Conservation (phyloP, 2,113 vertebrate species). For the Martes martes region DNA sequence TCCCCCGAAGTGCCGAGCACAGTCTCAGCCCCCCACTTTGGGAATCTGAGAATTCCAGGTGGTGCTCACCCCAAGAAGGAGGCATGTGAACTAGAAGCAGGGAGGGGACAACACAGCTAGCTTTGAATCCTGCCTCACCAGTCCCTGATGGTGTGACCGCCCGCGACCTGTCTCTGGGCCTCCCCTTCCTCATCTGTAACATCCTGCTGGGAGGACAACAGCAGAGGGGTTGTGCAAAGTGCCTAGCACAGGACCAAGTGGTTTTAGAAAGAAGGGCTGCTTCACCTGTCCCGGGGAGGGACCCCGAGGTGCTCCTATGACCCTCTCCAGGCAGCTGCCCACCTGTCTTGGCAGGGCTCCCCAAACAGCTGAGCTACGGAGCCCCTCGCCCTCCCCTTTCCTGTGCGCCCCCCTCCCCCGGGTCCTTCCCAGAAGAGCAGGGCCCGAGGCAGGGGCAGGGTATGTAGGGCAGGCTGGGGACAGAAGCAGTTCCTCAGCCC, state of each 20-base stretch:
- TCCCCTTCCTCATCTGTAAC: not conserved
- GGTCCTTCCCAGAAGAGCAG: not conserved
- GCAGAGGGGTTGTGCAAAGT: not conserved
- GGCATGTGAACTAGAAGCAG: not conserved
- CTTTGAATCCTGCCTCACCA: not conserved
- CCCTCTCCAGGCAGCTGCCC: not conserved
- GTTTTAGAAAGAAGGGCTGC: not conserved
- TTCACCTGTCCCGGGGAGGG: not conserved
- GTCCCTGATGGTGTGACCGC: not conserved
- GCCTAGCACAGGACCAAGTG: not conserved
- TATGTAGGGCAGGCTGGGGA: not conserved
- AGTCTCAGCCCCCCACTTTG: not conserved
- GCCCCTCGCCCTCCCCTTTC: not conserved
- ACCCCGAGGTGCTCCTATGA: not conserved
- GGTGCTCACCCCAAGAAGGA: not conserved
- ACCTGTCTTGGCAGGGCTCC: not conserved
- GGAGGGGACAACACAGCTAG: not conserved
- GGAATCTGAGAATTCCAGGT: not conserved
- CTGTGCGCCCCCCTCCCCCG: fast-evolving
- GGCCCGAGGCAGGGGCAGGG: not conserved
- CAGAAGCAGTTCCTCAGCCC: not conserved
- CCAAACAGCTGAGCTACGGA: fast-evolving
- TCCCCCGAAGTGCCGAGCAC: not conserved
- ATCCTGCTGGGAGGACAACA: not conserved
- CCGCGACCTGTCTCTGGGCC: not conserved